Evolutionary conservation across 2,113 vertebrate species (phyloP), one percentile per base, ranked within the genome.

Genomic region (Trochalopteron elliotii): DNA sequence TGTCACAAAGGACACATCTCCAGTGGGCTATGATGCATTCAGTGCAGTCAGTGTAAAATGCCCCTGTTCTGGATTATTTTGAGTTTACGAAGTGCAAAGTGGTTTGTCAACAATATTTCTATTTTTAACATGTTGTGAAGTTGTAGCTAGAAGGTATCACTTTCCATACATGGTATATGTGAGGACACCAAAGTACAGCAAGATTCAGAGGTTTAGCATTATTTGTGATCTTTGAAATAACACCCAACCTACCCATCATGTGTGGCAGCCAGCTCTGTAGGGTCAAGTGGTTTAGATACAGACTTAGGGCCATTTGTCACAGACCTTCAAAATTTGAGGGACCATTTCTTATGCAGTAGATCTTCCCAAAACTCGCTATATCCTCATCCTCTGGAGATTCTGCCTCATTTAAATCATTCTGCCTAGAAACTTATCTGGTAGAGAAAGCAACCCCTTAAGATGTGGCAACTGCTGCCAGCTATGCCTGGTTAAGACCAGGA

Each of bases 371-470:
- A 69, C 8, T 55, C 78, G 45, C 2, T 14, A 45, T 21, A 49
- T 35, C 31, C 31, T 85, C 0, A 1, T 45, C 33, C 5, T 1
- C 0, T 7, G 8, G 7, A 76, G 16, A 30, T 90, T 85, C 71
- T 50, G 35, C 40, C 31, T 47, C 44, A 37, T 44, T 83, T 56
- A 77, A 78, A 74, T 8, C 39, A 45, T 27, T 42, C 47, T 27
- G 28, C n/a, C 37, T 33, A 0, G 0, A 88, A 83, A 33, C 19
- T 83, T 33, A 35, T 40, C 20, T 30, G 42, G 25, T 6, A 84
- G 33, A 70, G 16, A 89, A 78, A 52, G 18, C 24, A 75, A 16
- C 3, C 4, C 21, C 3, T 55, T 15, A 53, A 31, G 24, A 55
- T 49, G 20, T 11, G 24, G 33, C 44, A 87, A 44, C 12, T 16